Evolutionary conservation across 2,888 invertebrate species (phyloP).

Genomic region (Stenodera caucasica): DNA sequence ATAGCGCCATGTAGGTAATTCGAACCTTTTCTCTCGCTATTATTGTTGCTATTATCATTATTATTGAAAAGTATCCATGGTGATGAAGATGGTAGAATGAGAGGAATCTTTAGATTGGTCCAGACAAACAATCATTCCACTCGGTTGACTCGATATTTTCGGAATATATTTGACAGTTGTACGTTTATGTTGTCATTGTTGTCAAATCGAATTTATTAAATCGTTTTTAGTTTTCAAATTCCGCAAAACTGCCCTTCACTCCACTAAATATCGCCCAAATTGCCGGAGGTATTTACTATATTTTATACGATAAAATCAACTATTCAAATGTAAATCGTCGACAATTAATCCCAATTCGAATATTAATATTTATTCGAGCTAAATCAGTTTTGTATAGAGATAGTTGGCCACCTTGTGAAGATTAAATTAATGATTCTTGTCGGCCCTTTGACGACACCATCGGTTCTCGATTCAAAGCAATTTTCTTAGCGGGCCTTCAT

Average conservation of each 20-base stretch:
- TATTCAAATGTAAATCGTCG: neutral
- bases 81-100: constrained; percentile 19
- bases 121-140: neutral
- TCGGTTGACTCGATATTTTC: neutral
- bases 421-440: neutral
- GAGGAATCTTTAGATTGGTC: neutral
- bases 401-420: neutral
- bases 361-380: neutral
- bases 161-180: neutral
- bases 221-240: neutral
- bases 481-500: neutral
- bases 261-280: too few species aligned
- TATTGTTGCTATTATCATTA: too few species aligned
- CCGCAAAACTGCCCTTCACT: too few species aligned
- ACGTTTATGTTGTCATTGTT: neutral
- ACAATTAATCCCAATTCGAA: neutral
- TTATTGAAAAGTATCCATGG: constrained; percentile 28
- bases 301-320: too few species aligned
- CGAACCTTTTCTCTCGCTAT: too few species aligned
- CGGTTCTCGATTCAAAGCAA: neutral
- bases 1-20: constrained; percentile 20
- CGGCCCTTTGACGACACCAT: neutral
- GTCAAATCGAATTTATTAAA: neutral
- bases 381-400: neutral
- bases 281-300: too few species aligned